phyloP scores from a whole-genome alignment of 2,113 vertebrate species.

The Oreochromis tanganicae region DNA sequence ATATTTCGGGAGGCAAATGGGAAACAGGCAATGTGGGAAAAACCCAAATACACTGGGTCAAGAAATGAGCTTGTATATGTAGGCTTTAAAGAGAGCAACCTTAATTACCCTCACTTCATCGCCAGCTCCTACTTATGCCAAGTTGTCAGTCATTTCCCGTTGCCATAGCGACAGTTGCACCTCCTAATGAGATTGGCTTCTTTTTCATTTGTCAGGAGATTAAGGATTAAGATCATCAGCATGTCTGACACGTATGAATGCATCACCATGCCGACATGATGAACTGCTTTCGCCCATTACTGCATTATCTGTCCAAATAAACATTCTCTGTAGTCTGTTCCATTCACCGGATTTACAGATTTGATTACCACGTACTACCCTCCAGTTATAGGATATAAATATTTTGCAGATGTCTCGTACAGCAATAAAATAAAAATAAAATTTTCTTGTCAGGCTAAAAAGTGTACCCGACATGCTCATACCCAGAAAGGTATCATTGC shows the following conservation, averaged over 20 bases:
- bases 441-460: neutral
- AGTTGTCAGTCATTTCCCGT: conserved; percentile 48
- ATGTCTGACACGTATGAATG: conserved; percentile 12
- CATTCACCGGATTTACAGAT: neutral
- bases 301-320: neutral
- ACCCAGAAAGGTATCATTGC: conserved; percentile 31
- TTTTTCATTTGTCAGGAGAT: conserved; percentile 30
- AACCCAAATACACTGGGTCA: neutral
- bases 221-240: conserved; percentile 43
- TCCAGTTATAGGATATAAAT: neutral
- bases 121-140: neutral
- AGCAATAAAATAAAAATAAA: neutral
- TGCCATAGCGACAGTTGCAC: conserved; percentile 41
- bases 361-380: neutral
- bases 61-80: neutral
- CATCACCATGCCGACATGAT: neutral
- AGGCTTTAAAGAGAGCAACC: neutral
- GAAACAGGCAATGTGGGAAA: neutral
- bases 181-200: conserved; percentile 24
- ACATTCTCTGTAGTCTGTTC: neutral
- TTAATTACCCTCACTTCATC: conserved; percentile 17
- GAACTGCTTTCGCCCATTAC: neutral
- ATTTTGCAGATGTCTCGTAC: neutral
- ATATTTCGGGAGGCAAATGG: neutral
- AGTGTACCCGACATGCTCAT: neutral